Conservation (phyloP, 1,140 invertebrate species). For the Onthophagus taurus region DNA sequence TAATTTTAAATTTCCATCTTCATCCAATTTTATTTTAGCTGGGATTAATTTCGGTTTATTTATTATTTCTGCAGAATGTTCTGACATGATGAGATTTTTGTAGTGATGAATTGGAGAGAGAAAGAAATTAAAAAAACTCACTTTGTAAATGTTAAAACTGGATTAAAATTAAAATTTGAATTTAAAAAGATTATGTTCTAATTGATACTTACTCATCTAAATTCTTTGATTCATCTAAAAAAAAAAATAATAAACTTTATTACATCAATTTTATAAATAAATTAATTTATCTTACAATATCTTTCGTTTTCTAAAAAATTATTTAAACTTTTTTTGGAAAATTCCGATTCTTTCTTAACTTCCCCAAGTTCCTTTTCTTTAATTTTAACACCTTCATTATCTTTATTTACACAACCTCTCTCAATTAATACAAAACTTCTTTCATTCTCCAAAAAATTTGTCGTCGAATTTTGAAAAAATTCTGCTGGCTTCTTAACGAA, state of each 20-base stretch:
- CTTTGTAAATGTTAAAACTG: neutral
- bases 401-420: too few relatives aligned
- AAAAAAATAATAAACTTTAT: too few relatives aligned
- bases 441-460: neutral
- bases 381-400: too few relatives aligned
- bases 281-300: slow-evolving; percentile 1
- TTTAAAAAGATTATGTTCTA: neutral
- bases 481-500: neutral
- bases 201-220: slow-evolving; percentile 10
- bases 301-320: slow-evolving; percentile 15
- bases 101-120: neutral
- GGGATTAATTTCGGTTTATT: neutral
- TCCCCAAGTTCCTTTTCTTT: too few relatives aligned
- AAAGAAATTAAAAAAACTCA: neutral
- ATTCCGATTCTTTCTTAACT: slow-evolving; percentile 3
- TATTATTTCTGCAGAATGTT: neutral
- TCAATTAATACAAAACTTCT: neutral
- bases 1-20: neutral
- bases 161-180: slow-evolving; percentile 1
- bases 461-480: neutral
- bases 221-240: slow-evolving; percentile 2
- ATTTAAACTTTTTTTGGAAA: slow-evolving; percentile 3
- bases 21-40: neutral
- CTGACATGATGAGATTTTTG: neutral
- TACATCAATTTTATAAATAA: too few relatives aligned